Base-by-base conservation (phyloP, 2,797 vertebrate genomes). In the Buceros bicornis region DNA sequence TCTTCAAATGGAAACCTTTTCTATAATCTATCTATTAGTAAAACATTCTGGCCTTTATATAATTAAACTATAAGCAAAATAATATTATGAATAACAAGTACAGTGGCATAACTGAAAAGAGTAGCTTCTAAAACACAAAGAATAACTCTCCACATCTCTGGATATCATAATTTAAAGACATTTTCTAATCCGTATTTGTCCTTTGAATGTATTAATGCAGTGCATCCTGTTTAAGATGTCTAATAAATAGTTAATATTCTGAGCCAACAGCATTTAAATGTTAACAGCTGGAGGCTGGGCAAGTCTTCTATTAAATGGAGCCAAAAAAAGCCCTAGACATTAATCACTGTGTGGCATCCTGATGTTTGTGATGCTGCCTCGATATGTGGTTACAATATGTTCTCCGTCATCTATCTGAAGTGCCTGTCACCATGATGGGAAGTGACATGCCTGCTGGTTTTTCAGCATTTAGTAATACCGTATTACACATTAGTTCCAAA, bases 311-410 rank as follows among this genome's bases (percentile, higher is more conserved):
- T 89, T 72, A 69, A 76, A 84, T 33, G 48, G 21, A 94, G 83
- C 93, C 96, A 95, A 82, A 89, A 93, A 92, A 91, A 80, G 74
- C 83, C 76, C 87, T 45, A 50, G 82, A 95, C 81, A 89, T 95
- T 86, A 96, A 95, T 96, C 88, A 95, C 64, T 71, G 60, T 31
- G 64, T 80, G 90, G 85, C 86, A 73, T 90, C 91, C 91, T 94
- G 93, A 71, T 86, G 94, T 83, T 87, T 89, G 91, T 2, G 17
- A 70, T 70, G 77, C 73, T 87, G 83, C 88, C 88, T 94, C 4
- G 0, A 65, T 71, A 31, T 7, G 24, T 56, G 78, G 77, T 94
- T 82, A 50, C 91, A 94, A 31, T 94, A 87, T 90, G 83, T 94
- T 90, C 82, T 57, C 70, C 24, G 0, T 95, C 90, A 64, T 82